Conservation (phyloP, 64 coral and sea anemone genomes). For the Montipora cactus region DNA sequence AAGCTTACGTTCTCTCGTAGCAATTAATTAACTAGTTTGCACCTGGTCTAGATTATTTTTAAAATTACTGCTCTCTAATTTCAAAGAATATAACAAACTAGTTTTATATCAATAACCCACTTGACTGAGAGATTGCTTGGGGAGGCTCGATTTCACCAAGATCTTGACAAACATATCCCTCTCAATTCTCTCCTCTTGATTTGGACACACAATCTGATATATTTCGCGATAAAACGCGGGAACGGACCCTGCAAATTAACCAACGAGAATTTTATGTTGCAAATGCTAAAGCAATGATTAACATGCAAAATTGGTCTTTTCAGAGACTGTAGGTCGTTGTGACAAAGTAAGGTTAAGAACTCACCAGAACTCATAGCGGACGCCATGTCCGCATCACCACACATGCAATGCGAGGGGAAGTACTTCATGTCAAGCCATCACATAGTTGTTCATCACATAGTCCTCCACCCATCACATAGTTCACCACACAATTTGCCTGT, state of each 20-base stretch:
- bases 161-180: constrained; percentile 90
- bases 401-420: constrained; percentile 31
- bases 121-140: constrained; percentile 81
- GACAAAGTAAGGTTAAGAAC: neutral
- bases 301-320: neutral
- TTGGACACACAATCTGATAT: constrained; percentile 92
- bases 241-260: constrained; percentile 71
- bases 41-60: too few species aligned
- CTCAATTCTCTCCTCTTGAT: constrained; percentile 86
- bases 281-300: neutral
- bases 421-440: too few species aligned
- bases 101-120: neutral
- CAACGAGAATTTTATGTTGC: neutral
- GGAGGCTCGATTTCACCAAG: constrained; percentile 91
- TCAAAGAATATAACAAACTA: neutral
- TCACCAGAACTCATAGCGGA: constrained; percentile 78
- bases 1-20: too few species aligned
- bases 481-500: too few species aligned
- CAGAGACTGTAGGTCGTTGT: neutral
- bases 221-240: constrained; percentile 85
- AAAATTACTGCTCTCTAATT: neutral
- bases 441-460: too few species aligned
- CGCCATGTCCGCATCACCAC: constrained; percentile 64
- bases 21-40: too few species aligned
- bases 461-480: too few species aligned